Conservation (phyloP, 1,140 invertebrate species). For the Cyclargus thomasi region DNA sequence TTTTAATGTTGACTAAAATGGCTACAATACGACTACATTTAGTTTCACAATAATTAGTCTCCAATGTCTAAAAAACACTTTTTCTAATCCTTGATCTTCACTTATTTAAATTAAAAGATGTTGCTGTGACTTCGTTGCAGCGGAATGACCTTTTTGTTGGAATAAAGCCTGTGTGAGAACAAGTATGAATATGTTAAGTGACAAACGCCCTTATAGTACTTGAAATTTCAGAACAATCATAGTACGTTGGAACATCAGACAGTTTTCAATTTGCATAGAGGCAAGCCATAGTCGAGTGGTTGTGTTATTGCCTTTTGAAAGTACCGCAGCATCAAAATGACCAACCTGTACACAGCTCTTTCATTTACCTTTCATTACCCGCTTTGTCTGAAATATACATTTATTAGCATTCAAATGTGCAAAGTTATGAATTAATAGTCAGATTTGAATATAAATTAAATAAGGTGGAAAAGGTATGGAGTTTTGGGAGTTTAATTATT, state of each 20-base stretch:
- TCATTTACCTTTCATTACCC: constrained; percentile 1
- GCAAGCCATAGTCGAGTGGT: neutral
- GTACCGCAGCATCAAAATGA: neutral
- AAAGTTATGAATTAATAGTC: neutral
- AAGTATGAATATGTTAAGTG: no score
- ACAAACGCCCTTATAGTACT: no score
- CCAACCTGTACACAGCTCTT: neutral
- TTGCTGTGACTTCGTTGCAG: no score
- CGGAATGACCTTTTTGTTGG: no score
- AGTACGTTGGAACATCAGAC: neutral
- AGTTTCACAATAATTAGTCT: no score
- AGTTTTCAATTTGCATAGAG: neutral
- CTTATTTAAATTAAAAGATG: no score
- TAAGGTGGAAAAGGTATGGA: neutral
- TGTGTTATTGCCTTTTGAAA: neutral
- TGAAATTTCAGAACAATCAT: neutral
- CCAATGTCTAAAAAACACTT: no score
- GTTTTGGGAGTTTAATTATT: neutral
- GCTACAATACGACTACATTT: no score
- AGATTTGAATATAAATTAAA: neutral
- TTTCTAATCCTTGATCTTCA: no score
- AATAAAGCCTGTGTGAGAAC: no score
- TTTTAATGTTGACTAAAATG: no score
- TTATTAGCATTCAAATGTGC: neutral
- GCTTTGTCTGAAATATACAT: neutral